Evolutionary conservation across 64 coral and sea anemone genomes (phyloP).

Genomic region (Platygyra sinensis): DNA sequence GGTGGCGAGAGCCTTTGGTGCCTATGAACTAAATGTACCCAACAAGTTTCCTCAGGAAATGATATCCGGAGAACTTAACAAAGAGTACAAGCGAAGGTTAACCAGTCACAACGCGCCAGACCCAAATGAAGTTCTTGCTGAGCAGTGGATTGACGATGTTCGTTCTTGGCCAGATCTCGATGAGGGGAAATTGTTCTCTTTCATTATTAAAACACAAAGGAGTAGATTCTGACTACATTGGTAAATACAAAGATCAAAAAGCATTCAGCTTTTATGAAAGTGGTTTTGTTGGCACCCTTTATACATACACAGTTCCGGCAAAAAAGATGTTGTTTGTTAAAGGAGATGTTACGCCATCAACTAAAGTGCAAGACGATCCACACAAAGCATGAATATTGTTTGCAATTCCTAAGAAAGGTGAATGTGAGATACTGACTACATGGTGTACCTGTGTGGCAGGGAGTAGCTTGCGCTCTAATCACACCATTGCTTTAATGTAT

Average conservation of each 20-base stretch:
- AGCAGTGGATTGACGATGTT: background rate
- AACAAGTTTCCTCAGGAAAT: no score
- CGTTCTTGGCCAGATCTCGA: background rate
- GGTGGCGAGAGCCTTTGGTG: no score
- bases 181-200: constrained; percentile 32
- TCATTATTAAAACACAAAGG: constrained; percentile 55
- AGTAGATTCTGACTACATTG: constrained; percentile 45
- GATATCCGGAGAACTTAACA: background rate
- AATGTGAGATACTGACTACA: constrained; percentile 22
- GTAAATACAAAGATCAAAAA: constrained; percentile 48
- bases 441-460: constrained; percentile 71
- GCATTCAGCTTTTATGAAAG: constrained; percentile 62
- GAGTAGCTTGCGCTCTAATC: background rate
- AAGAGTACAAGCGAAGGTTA: background rate
- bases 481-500: constrained; percentile 10
- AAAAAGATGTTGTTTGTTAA: constrained; percentile 17
- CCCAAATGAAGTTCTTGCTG: background rate
- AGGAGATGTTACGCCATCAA: constrained; percentile 46
- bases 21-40: no score
- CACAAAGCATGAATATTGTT: constrained; percentile 53
- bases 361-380: constrained; percentile 48
- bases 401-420: background rate
- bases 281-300: constrained; percentile 52
- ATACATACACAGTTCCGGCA: constrained; percentile 24
- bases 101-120: background rate